These are phyloP conservation scores for Lacanobia wlatinum DNA, from an alignment of 2,888 invertebrate species.

Conservation along the genomic window DNA sequence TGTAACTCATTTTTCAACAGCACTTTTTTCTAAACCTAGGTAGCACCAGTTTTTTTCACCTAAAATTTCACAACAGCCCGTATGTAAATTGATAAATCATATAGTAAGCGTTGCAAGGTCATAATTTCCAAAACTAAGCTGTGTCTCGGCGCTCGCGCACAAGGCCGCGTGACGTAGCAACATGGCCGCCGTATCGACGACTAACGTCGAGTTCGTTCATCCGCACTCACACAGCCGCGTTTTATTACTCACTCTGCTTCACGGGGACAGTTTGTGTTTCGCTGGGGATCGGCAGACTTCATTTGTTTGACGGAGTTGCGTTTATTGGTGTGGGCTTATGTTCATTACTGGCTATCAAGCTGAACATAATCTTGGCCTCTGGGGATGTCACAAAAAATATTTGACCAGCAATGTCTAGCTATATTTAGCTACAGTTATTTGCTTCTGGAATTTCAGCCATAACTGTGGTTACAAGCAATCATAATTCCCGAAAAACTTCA, in stretches of 20 bases:
- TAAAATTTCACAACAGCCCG: conserved; percentile 48
- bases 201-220: conserved; percentile 64
- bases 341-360: conserved; percentile 4
- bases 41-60: conserved; percentile 20
- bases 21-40: neutral
- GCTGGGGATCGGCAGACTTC: conserved; percentile 39
- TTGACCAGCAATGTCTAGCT: neutral
- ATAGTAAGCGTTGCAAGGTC: conserved; percentile 59
- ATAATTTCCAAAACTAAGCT: conserved; percentile 61
- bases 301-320: conserved; percentile 17
- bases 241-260: conserved; percentile 45
- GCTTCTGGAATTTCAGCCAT: too few species aligned
- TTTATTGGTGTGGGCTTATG: conserved; percentile 30
- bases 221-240: conserved; percentile 56
- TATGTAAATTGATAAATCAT: conserved; percentile 65
- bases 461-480: too few species aligned
- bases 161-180: conserved; percentile 67
- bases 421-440: too few species aligned
- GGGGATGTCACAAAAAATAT: neutral
- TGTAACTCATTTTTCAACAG: neutral
- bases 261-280: conserved; percentile 48
- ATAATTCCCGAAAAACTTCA: neutral
- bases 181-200: conserved; percentile 58
- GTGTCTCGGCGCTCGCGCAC: conserved; percentile 56
- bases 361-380: conserved; percentile 1